Evolutionary conservation across 2,888 invertebrate species (phyloP).

Genomic region (Drosophila robusta): DNA sequence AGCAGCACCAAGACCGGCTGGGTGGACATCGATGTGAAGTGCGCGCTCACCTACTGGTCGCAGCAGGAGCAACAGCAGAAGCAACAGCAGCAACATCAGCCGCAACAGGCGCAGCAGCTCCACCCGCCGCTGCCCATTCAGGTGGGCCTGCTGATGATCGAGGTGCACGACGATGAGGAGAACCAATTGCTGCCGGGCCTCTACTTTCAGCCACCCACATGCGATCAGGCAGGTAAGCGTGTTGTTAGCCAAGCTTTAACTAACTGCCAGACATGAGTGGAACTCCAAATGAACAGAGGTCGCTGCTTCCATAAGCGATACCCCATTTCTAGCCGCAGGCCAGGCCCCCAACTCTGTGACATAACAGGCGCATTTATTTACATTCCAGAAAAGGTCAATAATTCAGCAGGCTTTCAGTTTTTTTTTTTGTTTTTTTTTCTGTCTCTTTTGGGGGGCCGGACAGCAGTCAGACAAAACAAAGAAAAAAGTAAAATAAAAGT

Average conservation of each 20-base stretch:
- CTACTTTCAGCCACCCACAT: conserved; percentile 84
- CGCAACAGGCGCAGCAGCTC: conserved; percentile 53
- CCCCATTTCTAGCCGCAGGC: conserved; percentile 21
- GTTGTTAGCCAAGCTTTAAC: conserved; percentile 84
- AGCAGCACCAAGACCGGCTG: conserved; percentile 83
- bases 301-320: conserved; percentile 11
- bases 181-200: conserved; percentile 83
- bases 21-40: conserved; percentile 84
- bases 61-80: conserved; percentile 54
- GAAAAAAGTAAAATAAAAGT: not conserved
- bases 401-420: conserved; percentile 14
- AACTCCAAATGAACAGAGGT: conserved; percentile 6
- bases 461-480: conserved; percentile 35
- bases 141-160: conserved; percentile 83
- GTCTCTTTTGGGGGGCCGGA: conserved; percentile 53
- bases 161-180: conserved; percentile 84
- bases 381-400: conserved; percentile 54
- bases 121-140: conserved; percentile 61
- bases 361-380: conserved; percentile 47
- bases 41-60: conserved; percentile 84
- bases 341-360: conserved; percentile 54
- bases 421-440: conserved; percentile 2
- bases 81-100: conserved; percentile 26
- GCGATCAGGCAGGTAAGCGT: conserved; percentile 85
- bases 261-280: conserved; percentile 64